Conservation (phyloP, 2,113 vertebrate species). For the Phrynosoma blainvillii region DNA sequence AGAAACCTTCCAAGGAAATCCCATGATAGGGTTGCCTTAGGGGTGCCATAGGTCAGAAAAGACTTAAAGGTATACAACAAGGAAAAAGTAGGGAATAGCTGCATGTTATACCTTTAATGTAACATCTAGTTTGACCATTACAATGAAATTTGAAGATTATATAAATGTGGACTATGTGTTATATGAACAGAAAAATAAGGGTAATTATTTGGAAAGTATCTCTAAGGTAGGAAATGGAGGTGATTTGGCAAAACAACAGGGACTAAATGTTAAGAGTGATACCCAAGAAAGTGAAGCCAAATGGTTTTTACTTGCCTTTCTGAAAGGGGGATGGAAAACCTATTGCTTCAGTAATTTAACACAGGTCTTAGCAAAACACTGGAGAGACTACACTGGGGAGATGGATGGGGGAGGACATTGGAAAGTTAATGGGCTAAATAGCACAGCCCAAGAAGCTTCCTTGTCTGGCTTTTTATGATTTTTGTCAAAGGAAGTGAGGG, state of each 20-base stretch:
- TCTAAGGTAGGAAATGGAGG: background rate
- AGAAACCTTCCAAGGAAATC: no score
- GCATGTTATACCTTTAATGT: background rate
- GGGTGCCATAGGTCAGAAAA: no score
- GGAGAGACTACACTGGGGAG: background rate
- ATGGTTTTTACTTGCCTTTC: background rate
- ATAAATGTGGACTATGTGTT: background rate
- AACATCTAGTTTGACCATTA: background rate
- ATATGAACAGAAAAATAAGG: background rate
- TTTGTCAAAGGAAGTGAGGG: slow-evolving; percentile 8
- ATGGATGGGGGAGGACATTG: background rate
- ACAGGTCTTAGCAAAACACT: background rate
- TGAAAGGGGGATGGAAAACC: background rate
- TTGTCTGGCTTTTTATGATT: slow-evolving; percentile 16
- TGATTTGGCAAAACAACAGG: background rate
- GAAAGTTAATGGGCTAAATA: background rate
- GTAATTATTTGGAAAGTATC: background rate
- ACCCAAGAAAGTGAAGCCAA: background rate
- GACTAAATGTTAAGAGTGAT: background rate
- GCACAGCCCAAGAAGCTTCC: background rate
- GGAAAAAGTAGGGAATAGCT: background rate
- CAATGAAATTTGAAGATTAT: background rate
- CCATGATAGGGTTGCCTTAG: no score
- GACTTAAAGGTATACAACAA: no score
- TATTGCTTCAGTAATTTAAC: slow-evolving; percentile 14